phyloP scores from a whole-genome alignment of 2,797 vertebrate genomes.

The Vireo griseus region DNA sequence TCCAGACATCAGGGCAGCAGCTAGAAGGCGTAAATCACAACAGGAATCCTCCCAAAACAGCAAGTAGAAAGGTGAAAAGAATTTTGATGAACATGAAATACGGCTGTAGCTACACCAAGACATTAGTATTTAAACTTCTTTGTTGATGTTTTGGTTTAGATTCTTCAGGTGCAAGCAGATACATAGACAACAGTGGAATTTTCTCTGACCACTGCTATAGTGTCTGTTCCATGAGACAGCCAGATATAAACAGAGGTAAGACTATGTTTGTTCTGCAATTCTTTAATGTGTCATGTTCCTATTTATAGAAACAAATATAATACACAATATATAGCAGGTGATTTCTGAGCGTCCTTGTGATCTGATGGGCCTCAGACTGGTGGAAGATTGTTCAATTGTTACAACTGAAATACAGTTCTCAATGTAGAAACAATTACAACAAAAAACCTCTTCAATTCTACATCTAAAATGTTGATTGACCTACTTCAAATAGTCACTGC shows the following conservation, averaged over 20 bases:
- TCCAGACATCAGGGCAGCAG: not conserved
- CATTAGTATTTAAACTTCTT: not conserved
- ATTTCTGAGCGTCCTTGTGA: not conserved
- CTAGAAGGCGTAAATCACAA: not conserved
- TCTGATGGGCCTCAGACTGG: not conserved
- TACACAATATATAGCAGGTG: accelerated
- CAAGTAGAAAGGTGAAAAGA: not conserved
- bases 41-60: not conserved
- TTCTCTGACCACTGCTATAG: constrained; percentile 82
- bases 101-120: not conserved
- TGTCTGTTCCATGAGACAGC: constrained; percentile 79
- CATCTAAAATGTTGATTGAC: not conserved
- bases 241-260: constrained; percentile 76
- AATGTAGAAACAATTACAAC: not conserved
- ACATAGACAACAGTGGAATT: constrained; percentile 79
- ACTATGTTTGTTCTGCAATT: not conserved
- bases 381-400: not conserved
- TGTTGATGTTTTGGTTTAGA: constrained; percentile 46
- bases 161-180: constrained; percentile 75
- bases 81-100: not conserved
- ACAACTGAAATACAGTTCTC: not conserved
- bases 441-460: not conserved
- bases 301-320: not conserved
- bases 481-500: not conserved
- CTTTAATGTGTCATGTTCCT: not conserved